These are phyloP conservation scores for Halocaridina rubra DNA, from an alignment of 2,888 invertebrate species.

Conservation along the genomic window DNA sequence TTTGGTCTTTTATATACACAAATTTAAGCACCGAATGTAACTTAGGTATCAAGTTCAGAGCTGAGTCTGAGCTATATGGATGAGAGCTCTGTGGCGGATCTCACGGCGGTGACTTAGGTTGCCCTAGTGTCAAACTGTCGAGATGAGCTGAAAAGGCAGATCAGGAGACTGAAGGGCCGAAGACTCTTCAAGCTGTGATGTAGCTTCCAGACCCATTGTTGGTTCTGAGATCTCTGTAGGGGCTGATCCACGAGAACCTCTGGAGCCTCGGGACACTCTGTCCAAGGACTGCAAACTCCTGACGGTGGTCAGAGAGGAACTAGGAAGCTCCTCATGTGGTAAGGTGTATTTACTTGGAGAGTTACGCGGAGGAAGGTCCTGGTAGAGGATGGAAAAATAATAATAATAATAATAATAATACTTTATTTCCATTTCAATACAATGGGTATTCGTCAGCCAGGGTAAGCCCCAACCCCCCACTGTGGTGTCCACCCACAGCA, in stretches of 20 bases:
- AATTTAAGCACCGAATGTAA: no score
- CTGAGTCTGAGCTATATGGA: background rate
- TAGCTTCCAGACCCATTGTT: background rate
- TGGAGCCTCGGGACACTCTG: background rate
- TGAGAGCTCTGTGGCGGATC: background rate
- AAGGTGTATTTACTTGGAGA: background rate
- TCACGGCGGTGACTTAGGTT: background rate
- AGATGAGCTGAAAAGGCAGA: slow-evolving; percentile 47
- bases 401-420: no score
- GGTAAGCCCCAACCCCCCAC: no score
- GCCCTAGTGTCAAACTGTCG: background rate
- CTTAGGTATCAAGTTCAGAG: no score
- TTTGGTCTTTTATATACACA: no score
- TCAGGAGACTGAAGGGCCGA: slow-evolving; percentile 38
- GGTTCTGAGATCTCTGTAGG: background rate
- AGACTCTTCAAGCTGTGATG: background rate
- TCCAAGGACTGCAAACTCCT: slow-evolving; percentile 30
- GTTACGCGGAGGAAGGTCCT: background rate
- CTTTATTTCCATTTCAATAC: no score
- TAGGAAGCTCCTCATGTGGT: slow-evolving; percentile 21
- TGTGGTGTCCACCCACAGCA: no score
- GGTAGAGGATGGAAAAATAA: no score
- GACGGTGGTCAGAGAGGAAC: slow-evolving; percentile 26
- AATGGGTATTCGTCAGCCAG: no score
- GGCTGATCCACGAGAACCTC: background rate